These are phyloP conservation scores for Acrossocheilus wenchowensis DNA, from an alignment of 2,797 vertebrate species.

Conservation along the genomic window DNA sequence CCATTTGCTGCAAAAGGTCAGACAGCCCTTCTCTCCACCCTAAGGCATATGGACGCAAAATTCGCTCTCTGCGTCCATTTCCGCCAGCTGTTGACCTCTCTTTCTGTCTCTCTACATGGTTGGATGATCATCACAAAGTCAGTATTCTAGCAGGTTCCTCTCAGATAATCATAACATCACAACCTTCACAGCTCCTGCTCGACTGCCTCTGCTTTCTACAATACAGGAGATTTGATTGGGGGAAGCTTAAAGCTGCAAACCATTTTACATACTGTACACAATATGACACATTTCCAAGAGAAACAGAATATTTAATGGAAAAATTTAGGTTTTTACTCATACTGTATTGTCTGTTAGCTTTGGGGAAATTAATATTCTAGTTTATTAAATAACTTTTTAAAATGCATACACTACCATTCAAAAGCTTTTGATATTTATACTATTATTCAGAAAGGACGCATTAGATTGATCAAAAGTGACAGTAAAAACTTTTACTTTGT, in stretches of 20 bases:
- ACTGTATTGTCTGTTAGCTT: background rate
- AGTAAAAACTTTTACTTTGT: background rate
- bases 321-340: background rate
- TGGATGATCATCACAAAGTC: background rate
- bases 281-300: background rate
- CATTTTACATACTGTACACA: background rate
- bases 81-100: constrained; percentile 17
- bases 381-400: background rate
- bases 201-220: background rate
- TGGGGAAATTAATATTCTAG: background rate
- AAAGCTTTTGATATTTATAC: background rate
- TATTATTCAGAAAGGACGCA: background rate
- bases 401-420: background rate
- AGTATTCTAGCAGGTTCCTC: constrained; percentile 15
- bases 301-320: background rate
- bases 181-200: background rate
- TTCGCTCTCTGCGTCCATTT: background rate
- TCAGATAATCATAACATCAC: background rate
- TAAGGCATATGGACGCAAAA: background rate
- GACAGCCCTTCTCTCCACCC: background rate
- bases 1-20: constrained; percentile 64
- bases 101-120: background rate
- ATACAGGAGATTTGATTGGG: background rate
- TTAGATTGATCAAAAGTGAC: background rate
- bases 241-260: background rate